These are phyloP conservation scores for Zoanthus gigantus DNA, from an alignment of 92 coral and sea anemone species.

Conservation along the genomic window DNA sequence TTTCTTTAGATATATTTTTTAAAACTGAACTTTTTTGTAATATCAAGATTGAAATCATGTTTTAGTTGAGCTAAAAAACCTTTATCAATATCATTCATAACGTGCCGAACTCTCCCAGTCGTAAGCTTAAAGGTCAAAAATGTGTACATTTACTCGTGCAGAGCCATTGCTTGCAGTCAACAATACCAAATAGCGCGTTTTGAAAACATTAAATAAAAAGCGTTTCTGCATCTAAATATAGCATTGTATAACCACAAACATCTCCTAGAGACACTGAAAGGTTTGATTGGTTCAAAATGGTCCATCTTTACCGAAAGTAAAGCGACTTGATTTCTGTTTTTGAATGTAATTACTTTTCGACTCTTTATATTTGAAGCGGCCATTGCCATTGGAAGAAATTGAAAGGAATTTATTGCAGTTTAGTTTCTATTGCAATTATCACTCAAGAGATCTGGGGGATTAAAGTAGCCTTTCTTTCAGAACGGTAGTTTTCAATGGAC, in stretches of 20 bases:
- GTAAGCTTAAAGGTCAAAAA: too few relatives aligned
- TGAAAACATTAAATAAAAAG: too few relatives aligned
- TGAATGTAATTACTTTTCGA: neutral
- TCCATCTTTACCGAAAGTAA: neutral
- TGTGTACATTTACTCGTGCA: too few relatives aligned
- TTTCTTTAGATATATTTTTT: too few relatives aligned
- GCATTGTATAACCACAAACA: neutral
- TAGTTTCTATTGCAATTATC: neutral
- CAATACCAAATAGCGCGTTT: too few relatives aligned
- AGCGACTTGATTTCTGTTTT: neutral
- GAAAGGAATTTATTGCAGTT: neutral
- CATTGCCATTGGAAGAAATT: neutral
- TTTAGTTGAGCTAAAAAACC: too few relatives aligned
- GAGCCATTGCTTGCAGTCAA: too few relatives aligned
- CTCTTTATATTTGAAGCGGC: neutral
- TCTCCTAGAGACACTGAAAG: neutral
- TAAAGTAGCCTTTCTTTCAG: neutral
- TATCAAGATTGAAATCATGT: too few relatives aligned
- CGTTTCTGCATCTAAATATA: neutral
- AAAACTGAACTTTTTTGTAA: too few relatives aligned
- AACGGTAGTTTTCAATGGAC: constrained; percentile 43
- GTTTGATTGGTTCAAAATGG: constrained; percentile 12
- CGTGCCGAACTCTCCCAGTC: too few relatives aligned
- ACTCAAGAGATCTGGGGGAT: neutral
- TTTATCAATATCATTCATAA: too few relatives aligned